Percentiles rank a stretch among this genome's conserved stretches.
phyloP scores from a whole-genome alignment of 2,113 vertebrate genomes.

The Pseudolaguvia tuberculata region DNA sequence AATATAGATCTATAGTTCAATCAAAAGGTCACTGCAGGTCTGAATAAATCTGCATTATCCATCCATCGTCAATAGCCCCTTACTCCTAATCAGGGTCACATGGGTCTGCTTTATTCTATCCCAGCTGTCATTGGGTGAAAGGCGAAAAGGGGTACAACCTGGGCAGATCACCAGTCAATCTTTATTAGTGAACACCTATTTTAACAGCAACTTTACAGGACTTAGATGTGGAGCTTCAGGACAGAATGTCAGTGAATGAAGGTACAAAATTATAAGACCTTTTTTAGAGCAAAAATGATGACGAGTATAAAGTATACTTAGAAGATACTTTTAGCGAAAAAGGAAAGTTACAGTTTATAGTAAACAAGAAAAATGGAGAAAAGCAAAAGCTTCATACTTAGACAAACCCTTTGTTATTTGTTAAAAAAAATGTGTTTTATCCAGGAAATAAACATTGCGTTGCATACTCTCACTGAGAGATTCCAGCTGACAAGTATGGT shows the following conservation, averaged over 20 bases:
- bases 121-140: too few relatives aligned
- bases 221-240: not conserved
- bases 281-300: not conserved
- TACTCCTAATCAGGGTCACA: too few relatives aligned
- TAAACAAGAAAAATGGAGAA: constrained; percentile 1
- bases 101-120: too few relatives aligned
- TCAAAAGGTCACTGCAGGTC: too few relatives aligned
- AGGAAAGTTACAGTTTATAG: not conserved
- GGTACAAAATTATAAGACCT: constrained; percentile 22
- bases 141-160: too few relatives aligned
- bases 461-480: constrained; percentile 4
- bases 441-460: not conserved
- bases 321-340: not conserved
- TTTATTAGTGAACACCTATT: not conserved
- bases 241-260: not conserved
- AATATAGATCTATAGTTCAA: too few relatives aligned
- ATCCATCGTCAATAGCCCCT: too few relatives aligned
- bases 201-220: not conserved
- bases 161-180: not conserved
- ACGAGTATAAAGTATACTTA: too few relatives aligned
- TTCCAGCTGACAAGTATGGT: not conserved
- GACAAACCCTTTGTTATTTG: constrained; percentile 30
- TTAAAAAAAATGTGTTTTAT: not conserved
- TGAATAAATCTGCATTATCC: too few relatives aligned
- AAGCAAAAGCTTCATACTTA: constrained; percentile 36